phyloP scores from a whole-genome alignment of 2,888 invertebrate species.

The Drosophila subsilvestris region DNA sequence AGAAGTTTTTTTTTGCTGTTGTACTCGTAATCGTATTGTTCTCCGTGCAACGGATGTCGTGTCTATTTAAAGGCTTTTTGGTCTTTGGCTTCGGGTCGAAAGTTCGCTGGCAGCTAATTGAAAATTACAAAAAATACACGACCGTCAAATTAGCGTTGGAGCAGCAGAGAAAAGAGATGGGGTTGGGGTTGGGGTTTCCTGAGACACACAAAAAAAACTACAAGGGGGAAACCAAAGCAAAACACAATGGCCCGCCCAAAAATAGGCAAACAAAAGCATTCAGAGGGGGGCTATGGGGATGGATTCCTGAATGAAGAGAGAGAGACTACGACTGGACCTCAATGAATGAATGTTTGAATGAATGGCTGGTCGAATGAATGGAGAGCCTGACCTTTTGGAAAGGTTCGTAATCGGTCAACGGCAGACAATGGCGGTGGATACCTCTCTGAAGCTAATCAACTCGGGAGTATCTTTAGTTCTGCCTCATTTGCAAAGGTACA shows the following conservation, averaged over 20 bases:
- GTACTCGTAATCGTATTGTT: not conserved
- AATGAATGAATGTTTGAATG: conserved; percentile 19
- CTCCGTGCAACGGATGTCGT: conserved; percentile 13
- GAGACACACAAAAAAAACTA: conserved; percentile 29
- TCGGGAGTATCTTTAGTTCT: conserved; percentile 5
- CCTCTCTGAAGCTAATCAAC: conserved; percentile 35
- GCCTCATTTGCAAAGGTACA: conserved; percentile 7
- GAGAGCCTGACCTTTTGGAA: conserved; percentile 45
- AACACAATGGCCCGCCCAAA: conserved; percentile 39
- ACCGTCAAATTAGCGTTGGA: conserved; percentile 38
- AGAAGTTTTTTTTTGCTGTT: not conserved
- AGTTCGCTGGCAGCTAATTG: conserved; percentile 47
- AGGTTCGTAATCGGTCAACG: conserved; percentile 10
- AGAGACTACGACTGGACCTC: conserved; percentile 4
- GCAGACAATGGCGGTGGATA: conserved; percentile 32
- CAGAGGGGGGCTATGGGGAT: not conserved
- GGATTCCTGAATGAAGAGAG: conserved; percentile 24
- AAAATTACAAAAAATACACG: conserved; percentile 54
- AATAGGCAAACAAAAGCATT: conserved; percentile 48
- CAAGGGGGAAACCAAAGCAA: conserved; percentile 8
- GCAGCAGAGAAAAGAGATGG: conserved; percentile 5
- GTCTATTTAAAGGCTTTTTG: conserved; percentile 23
- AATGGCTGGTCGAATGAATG: not conserved
- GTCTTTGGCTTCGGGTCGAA: conserved; percentile 17
- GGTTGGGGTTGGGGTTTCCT: conserved; percentile 5